Evolutionary conservation across 2,797 vertebrate genomes (phyloP), one percentile per base, ranked within the genome.

Genomic region (Molossus alvarezi): DNA sequence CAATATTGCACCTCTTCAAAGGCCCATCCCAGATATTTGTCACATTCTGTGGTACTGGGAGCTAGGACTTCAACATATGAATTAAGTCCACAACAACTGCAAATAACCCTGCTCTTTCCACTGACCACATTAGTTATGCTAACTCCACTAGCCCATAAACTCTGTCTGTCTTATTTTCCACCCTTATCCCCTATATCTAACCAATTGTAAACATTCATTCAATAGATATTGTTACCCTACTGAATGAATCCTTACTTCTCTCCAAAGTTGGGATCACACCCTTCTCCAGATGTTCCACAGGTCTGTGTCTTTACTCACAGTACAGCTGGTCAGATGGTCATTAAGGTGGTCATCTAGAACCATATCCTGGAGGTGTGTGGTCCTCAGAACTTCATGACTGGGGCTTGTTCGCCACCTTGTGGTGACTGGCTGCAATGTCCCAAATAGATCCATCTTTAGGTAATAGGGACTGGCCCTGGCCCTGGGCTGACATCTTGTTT

Each of bases 371-470:
- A 48, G 20, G 8, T 4, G 2, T 0, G 0, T 1, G 6, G 29
- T 3, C 1, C 37, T 51, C 41, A 9, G n/a, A 37, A 13, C 27
- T 18, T 87, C 73, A 73, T 15, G 37, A n/a, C 11, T 20, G 25
- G 51, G 67, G 69, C 17, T 85, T 85, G 84, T 23, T 18, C 62
- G 64, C 93, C 97, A 55, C 69, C 97, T 95, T 20, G 97, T 96
- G 97, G 96, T 71, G 0, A 27, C 0, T 29, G 17, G 4, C 13
- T 77, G 72, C 67, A 94, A 67, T 57, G 62, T 82, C 64, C 17
- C 20, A 1, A 4, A 15, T 7, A 45, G 33, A 72, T n/a, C 20
- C 55, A 29, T 10, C 55, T 0, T 27, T 25, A n/a, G 41, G n/a
- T 48, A 17, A 15, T 0, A 58, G 57, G 29, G 10, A 81, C 55